Base-by-base conservation (phyloP, 2,888 invertebrate species). In the Drosophila rellima region DNA sequence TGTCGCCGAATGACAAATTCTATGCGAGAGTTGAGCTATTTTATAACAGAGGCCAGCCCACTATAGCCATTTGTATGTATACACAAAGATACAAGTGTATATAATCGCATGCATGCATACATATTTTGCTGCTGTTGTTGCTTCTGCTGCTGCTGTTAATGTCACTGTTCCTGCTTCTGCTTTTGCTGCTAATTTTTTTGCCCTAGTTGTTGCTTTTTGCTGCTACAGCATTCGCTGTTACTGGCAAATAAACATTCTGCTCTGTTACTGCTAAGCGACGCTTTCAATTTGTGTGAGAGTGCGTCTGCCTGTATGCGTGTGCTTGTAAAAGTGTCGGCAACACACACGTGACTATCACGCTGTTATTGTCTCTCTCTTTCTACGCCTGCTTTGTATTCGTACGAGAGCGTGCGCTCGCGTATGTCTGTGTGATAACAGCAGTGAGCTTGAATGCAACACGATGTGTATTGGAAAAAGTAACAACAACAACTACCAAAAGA, bases 1-100 rank as follows among this genome's bases (percentile, higher is more conserved):
- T 81, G 78, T 80, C 73, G 80, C 70, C 76, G 87, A 90, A 90
- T 90, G 82, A 83, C 85, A 82, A 82, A 74, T 75, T 76, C 59
- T 65, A 66, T 73, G 73, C 64, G 74, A 70, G 73, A 74, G 82
- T 78, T 67, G 68, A 73, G 74, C 80, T 79, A 80, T 86, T 88
- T 89, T 89, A 88, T 89, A 89, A 84, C 68, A 76, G 69, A 69
- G 76, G 69, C 64, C 68, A 75, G 75, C 69, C 73, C 75, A 64
- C 68, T 68, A 55, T 67, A 44, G 57, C 56, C 52, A 44, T 47
- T n/a, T 37, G 23, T 51, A 33, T 51, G 33, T 44, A 39, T n/a
- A 17, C 42, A 15, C 20, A 37, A 29, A 26, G 48, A 23, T 42
- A 50, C 15, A 18, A 11, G 35, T 26, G 40, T 40, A 40, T 40